Evolutionary conservation across 1,140 invertebrate species (phyloP), one percentile per base, ranked within the genome.

Genomic region (Kradibia gibbosae): DNA sequence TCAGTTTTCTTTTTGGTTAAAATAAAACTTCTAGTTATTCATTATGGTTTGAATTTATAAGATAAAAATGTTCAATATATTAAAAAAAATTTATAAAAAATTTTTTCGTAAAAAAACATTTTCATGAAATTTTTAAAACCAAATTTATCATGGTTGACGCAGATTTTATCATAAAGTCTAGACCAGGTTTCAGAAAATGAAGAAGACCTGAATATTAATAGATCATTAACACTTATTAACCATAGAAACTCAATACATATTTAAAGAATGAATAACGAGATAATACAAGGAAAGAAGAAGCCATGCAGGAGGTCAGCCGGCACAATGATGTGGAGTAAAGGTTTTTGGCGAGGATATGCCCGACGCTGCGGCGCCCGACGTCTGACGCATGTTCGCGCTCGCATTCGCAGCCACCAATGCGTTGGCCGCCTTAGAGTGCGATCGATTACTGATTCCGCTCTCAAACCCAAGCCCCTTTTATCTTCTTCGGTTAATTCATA

Each of bases 311-410:
- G 75, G 75, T 62, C 75, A 65, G 0, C 8, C 39, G 55, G 42
- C 17, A 78, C 77, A 78, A 78, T 78, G 50, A 15, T 22, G 28
- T 11, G 73, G 73, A 36, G 75, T 65, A 70, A 78, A 71, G 62
- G 48, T 78, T 78, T 78, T 78, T 57, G 36, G 65, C 60, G n/a
- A 78, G 34, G 65, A 78, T 25, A 62, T 65, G 57, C 28, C 31
- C 77, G 77, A 78, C 77, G 8, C 1, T 5, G 3, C n/a, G 77
- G 77, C 77, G 77, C 77, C 75, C 39, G 53, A 42, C 57, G 39
- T n/a, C 55, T 65, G 57, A 77, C 57, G 75, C 75, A 53, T 13
- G 10, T 22, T n/a, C 25, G 7, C 15, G 39, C 34, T 39, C 4
- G 20, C 3, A n/a, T 39, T 10, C 20, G 5, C 0, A 2, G 62